phyloP scores from a whole-genome alignment of 30 jellyfish, hydroid and myxozoan genomes.

The Clytia hemisphaerica region DNA sequence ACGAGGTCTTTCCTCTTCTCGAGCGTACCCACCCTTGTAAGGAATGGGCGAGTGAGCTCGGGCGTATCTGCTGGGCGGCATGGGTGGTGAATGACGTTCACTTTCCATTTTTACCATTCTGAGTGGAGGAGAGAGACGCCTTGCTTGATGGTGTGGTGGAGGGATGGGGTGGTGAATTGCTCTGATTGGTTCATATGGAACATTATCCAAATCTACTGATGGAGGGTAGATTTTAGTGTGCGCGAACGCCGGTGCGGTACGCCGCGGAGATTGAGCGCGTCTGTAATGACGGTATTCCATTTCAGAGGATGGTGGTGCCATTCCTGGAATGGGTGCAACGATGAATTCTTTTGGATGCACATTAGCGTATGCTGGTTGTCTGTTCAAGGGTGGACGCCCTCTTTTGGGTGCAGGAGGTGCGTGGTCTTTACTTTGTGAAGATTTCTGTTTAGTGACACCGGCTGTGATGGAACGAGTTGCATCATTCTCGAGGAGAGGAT shows the following conservation, averaged over 20 bases:
- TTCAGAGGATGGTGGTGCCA: neutral
- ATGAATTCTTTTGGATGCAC: constrained; percentile 18
- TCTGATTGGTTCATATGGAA: neutral
- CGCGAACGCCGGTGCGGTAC: too few relatives aligned
- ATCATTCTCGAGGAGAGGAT: constrained; percentile 83
- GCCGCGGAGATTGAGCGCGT: constrained; percentile 24
- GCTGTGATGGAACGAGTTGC: constrained; percentile 11
- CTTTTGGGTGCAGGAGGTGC: constrained; percentile 12
- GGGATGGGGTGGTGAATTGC: neutral
- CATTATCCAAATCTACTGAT: constrained; percentile 13
- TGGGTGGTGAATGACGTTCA: too few relatives aligned
- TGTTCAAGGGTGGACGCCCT: constrained; percentile 21
- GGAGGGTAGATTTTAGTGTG: constrained; percentile 24
- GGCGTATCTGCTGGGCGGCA: constrained; percentile 14
- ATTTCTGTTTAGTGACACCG: neutral
- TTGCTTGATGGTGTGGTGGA: too few relatives aligned
- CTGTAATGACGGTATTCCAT: constrained; percentile 6
- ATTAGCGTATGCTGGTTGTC: constrained; percentile 11
- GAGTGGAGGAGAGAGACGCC: too few relatives aligned
- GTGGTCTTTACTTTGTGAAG: constrained; percentile 5
- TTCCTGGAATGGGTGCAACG: constrained; percentile 14
- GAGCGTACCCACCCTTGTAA: neutral
- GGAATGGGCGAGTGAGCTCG: constrained; percentile 28
- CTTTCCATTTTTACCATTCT: too few relatives aligned
- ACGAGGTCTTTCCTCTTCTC: neutral